Conservation (phyloP, 2,888 invertebrate species). For the Eristalis arbustorum region DNA sequence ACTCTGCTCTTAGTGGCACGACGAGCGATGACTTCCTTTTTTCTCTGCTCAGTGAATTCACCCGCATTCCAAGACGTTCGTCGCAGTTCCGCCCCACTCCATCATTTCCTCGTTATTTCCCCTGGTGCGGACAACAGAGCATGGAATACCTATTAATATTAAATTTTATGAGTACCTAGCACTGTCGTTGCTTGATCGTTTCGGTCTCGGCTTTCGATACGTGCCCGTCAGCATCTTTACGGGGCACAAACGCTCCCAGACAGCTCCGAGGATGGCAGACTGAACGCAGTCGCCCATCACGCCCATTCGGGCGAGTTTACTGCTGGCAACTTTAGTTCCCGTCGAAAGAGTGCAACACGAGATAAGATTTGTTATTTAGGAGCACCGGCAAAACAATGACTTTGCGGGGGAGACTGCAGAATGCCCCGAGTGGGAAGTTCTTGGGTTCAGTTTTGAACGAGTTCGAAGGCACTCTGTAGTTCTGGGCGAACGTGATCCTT, state of each 20-base stretch:
- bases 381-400: not conserved
- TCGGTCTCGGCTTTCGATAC: constrained; percentile 22
- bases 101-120: not conserved
- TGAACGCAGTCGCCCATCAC: not conserved
- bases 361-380: not conserved
- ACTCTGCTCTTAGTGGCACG: not conserved
- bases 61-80: not conserved
- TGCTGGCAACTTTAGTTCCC: not conserved
- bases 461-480: not conserved
- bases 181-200: constrained; percentile 30
- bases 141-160: constrained; percentile 30
- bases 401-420: not conserved
- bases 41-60: not conserved
- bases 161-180: constrained; percentile 34
- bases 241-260: constrained; percentile 3
- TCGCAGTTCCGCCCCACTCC: not conserved
- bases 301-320: not conserved
- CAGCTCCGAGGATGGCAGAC: not conserved
- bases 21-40: not conserved
- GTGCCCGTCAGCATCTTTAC: constrained; percentile 37
- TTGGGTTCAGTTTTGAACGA: not conserved
- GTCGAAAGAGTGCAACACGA: not conserved
- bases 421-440: not conserved
- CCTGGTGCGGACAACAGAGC: not conserved
- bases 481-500: not conserved